Evolutionary conservation across 2,797 vertebrate genomes (phyloP).

Genomic region (Epinephelus awoara): DNA sequence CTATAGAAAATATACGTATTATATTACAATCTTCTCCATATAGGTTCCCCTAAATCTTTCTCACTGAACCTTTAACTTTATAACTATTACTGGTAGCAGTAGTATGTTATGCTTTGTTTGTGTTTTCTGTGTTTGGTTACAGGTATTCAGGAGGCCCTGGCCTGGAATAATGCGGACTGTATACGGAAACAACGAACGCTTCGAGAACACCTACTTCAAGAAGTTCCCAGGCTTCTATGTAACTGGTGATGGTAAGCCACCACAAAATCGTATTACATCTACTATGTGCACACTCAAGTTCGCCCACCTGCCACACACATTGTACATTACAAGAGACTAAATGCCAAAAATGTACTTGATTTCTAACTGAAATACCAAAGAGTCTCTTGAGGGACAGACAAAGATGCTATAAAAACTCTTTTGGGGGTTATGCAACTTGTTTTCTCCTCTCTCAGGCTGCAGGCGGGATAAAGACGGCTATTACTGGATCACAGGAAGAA

Average conservation of each 20-base stretch:
- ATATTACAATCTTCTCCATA: no score
- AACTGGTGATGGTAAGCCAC: conserved; percentile 87
- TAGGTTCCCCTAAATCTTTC: no score
- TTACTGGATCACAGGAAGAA: conserved; percentile 90
- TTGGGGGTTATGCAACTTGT: conserved; percentile 11
- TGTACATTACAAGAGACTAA: neutral
- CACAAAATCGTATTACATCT: neutral
- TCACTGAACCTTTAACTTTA: no score
- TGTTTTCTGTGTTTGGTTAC: conserved; percentile 8
- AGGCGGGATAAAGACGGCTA: conserved; percentile 89
- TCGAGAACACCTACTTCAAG: conserved; percentile 89
- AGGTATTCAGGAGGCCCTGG: conserved; percentile 89
- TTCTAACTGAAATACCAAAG: conserved; percentile 19
- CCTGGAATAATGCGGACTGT: conserved; percentile 88
- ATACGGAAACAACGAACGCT: conserved; percentile 86
- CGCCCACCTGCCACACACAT: neutral
- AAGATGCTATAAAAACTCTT: conserved; percentile 1
- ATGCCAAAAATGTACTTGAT: neutral
- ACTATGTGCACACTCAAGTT: neutral
- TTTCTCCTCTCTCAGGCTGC: conserved; percentile 80
- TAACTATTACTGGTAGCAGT: no score
- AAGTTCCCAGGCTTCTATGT: conserved; percentile 90
- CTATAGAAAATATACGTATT: no score
- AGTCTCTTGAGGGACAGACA: neutral
- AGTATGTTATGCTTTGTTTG: neutral